A percentile compares a stretch with the other conserved stretches of the same genome.
Evolutionary conservation across 2,888 invertebrate genomes (phyloP).

Genomic region (Trachelus stipa): DNA sequence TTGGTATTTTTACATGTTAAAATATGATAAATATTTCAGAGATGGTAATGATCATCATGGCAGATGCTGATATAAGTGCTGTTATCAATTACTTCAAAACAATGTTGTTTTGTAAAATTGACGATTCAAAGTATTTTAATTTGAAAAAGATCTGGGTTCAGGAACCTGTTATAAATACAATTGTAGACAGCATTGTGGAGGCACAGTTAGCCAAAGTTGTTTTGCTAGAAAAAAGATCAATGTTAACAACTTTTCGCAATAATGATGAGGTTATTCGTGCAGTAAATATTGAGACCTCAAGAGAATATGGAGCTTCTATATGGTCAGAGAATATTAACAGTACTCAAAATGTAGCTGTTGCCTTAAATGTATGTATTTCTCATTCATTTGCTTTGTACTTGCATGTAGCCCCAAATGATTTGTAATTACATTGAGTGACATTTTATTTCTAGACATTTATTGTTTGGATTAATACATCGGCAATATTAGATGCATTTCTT

Average conservation of each 20-base stretch:
- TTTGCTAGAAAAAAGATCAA: conserved; percentile 22
- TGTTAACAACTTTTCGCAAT: conserved; percentile 29
- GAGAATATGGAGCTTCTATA: conserved; percentile 25
- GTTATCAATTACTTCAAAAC: conserved; percentile 26
- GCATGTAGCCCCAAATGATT: not conserved
- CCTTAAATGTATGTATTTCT: conserved; percentile 12
- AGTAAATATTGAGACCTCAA: not conserved
- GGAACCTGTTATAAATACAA: conserved; percentile 29
- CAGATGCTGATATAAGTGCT: conserved; percentile 32
- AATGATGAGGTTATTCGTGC: conserved; percentile 25
- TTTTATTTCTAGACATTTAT: conserved; percentile 7
- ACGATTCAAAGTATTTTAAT: conserved; percentile 30
- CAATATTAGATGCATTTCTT: not conserved
- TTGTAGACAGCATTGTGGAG: conserved; percentile 23
- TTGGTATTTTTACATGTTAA: conserved; percentile 28
- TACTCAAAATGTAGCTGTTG: conserved; percentile 27
- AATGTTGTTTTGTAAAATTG: conserved; percentile 20
- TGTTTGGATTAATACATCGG: conserved; percentile 31
- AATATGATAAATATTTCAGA: conserved; percentile 25
- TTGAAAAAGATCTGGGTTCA: conserved; percentile 32
- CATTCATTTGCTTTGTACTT: not conserved
- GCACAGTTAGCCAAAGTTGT: conserved; percentile 22
- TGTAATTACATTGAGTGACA: not conserved
- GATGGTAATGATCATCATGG: conserved; percentile 31
- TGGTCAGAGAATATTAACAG: conserved; percentile 31